Conservation (phyloP, 92 coral and sea anemone species). For the Bergia puertoricense region DNA sequence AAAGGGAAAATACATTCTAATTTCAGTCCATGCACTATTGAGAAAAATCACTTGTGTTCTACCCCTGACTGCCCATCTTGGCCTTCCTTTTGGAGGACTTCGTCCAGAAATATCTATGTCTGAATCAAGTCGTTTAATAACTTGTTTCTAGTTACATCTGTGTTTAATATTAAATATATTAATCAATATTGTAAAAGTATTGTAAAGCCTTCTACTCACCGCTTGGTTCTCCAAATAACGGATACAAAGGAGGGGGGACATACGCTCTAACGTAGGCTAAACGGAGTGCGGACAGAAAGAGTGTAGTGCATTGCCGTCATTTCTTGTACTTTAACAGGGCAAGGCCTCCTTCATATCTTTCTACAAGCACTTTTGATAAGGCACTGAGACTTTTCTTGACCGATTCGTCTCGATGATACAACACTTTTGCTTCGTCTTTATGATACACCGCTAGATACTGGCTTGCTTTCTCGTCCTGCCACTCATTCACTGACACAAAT, state of each 20-base stretch:
- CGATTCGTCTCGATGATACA: conserved; percentile 50
- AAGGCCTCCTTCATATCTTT: conserved; percentile 63
- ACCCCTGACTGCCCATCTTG: too few species aligned
- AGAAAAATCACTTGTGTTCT: too few species aligned
- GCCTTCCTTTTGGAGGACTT: too few species aligned
- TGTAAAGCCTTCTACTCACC: conserved; percentile 21
- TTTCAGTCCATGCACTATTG: too few species aligned
- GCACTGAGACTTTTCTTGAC: conserved; percentile 55
- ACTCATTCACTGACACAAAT: conserved; percentile 55
- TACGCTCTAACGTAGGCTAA: conserved; percentile 60
- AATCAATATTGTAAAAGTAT: conserved; percentile 35
- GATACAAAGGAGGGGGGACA: conserved; percentile 41
- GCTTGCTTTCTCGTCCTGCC: conserved; percentile 58
- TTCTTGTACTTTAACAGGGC: conserved; percentile 64
- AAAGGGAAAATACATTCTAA: too few species aligned
- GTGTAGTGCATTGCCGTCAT: conserved; percentile 54
- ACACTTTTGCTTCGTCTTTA: conserved; percentile 58
- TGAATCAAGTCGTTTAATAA: too few species aligned
- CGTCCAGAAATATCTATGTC: too few species aligned
- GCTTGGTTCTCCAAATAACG: too few species aligned
- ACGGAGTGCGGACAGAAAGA: conserved; percentile 57
- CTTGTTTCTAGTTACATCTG: background rate
- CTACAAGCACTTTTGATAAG: conserved; percentile 53
- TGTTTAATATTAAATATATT: background rate
- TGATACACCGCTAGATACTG: conserved; percentile 37